phyloP scores from a whole-genome alignment of 2,888 invertebrate species.

The Lacanobia oleracea region DNA sequence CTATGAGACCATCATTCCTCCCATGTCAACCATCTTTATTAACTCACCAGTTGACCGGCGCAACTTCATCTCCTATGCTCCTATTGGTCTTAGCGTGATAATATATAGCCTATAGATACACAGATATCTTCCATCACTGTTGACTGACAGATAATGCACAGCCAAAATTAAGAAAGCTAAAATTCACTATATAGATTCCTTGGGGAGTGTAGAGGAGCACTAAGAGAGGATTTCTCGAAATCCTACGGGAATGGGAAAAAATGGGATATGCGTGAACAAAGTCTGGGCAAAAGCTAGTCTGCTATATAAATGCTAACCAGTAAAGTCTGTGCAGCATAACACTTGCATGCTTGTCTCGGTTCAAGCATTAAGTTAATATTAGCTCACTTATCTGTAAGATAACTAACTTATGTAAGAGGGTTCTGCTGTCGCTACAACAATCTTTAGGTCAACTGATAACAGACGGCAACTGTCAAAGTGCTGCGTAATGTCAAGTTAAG shows the following conservation, averaged over 20 bases:
- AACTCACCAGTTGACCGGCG: too few species aligned
- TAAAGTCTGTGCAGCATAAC: background rate
- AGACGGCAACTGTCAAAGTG: slow-evolving; percentile 32
- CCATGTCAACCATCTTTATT: background rate
- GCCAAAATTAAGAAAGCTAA: too few species aligned
- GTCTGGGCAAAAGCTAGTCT: background rate
- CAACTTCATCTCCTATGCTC: too few species aligned
- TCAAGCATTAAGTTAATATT: slow-evolving; percentile 10
- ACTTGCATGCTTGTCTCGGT: slow-evolving; percentile 21
- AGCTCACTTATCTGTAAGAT: slow-evolving; percentile 23
- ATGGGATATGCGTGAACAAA: too few species aligned
- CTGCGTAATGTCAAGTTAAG: slow-evolving; percentile 52
- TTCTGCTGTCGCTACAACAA: slow-evolving; percentile 7
- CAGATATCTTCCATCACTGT: background rate
- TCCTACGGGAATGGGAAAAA: too few species aligned
- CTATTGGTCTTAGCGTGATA: too few species aligned
- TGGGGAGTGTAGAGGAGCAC: too few species aligned
- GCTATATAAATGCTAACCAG: background rate
- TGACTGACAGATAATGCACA: too few species aligned
- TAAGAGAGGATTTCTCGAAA: too few species aligned
- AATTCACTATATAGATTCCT: too few species aligned
- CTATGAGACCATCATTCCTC: background rate
- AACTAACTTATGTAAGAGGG: slow-evolving; percentile 29
- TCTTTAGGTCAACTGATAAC: slow-evolving; percentile 52
- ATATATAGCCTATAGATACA: too few species aligned